phyloP scores from a whole-genome alignment of 64 coral and sea anemone species.

The Orbicella faveolata region DNA sequence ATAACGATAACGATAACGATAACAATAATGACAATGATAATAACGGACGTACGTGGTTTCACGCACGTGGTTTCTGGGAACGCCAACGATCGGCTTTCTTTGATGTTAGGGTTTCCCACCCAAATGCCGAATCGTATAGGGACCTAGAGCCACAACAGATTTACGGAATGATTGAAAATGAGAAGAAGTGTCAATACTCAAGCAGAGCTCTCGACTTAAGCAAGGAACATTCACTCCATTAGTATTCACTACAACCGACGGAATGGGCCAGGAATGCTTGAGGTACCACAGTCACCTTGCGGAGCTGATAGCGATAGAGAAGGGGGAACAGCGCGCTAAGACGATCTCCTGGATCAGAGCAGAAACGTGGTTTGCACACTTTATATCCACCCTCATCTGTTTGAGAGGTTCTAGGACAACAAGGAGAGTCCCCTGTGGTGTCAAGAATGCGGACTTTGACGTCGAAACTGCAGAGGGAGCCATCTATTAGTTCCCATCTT shows the following conservation, averaged over 20 bases:
- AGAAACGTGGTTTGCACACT: conserved; percentile 10
- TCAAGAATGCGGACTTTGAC: not conserved
- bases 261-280: conserved; percentile 8
- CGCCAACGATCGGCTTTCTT: not conserved
- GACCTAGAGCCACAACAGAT: conserved; percentile 31
- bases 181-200: conserved; percentile 34
- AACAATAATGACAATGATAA: no score
- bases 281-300: not conserved
- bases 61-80: not conserved
- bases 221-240: conserved; percentile 15
- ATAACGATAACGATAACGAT: no score
- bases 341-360: conserved; percentile 11
- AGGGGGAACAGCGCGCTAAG: conserved; percentile 2
- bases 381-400: conserved; percentile 28
- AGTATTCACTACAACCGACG: conserved; percentile 21
- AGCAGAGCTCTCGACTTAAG: conserved; percentile 13
- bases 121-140: conserved; percentile 12
- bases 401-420: not conserved
- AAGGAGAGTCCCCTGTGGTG: not conserved
- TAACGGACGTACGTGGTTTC: not conserved
- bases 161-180: conserved; percentile 29
- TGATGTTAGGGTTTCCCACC: not conserved
- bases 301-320: conserved; percentile 13
- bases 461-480: no score
- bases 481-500: no score